Evolutionary conservation across 2,113 vertebrate species (phyloP), one percentile per base, ranked within the genome.

Genomic region (Canis aureus): DNA sequence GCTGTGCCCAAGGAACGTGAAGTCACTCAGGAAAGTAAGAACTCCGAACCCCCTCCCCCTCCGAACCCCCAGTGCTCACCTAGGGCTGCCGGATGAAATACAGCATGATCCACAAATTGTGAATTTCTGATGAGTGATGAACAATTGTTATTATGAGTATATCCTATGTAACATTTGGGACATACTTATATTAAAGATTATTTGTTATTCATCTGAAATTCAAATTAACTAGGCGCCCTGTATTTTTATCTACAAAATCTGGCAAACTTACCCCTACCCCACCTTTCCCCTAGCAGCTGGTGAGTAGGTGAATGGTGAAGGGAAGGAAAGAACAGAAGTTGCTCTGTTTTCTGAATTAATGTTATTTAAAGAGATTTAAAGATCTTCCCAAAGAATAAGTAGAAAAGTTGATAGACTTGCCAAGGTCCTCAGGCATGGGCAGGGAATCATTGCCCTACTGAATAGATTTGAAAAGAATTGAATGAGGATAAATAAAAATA

Each of bases 221-320:
- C 29, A 91, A 22, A 82, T 73, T 92, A 80, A 20, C 29, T 80
- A 87, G 76, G 20, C 8, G 20, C 73, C 13, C 1, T 88, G n/a
- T 78, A 38, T 91, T 96, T 97, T 88, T 51, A 27, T 91, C 62
- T 96, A 57, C 51, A 84, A 93, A 93, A 62, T 94, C 15, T 82
- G 62, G n/a, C n/a, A 96, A 59, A 25, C 38, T 90, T 86, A 92
- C 32, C 60, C 27, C 10, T 25, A 74, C 10, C 80, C n/a, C 22
- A 57, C 7, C n/a, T 84, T 93, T 93, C 38, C 13, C 5, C 3
- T 19, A 95, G 81, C 71, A 97, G 57, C 19, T 96, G 85, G 64
- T 69, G 38, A 88, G 82, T 91, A 96, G 81, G 81, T 91, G 55
- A 96, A 76, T 73, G 17, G 13, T 76, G 74, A 96, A 19, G 20